Conservation (phyloP, 2,113 vertebrate species). For the Periophthalmus modestus region DNA sequence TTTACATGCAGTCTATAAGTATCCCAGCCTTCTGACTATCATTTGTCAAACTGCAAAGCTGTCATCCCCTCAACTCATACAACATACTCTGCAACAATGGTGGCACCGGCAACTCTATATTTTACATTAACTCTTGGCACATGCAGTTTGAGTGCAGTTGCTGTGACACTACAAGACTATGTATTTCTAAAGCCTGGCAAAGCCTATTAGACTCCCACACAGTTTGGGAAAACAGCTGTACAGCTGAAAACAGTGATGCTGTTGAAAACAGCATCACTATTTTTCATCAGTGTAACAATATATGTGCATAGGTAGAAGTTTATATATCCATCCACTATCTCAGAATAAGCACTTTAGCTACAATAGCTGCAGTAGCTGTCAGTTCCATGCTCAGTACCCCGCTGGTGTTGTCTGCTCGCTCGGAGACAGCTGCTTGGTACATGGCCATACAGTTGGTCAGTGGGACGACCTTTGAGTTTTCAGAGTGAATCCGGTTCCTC, state of each 20-base stretch:
- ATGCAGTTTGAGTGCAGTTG: neutral
- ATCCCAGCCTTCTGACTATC: constrained; percentile 26
- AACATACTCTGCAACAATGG: constrained; percentile 15
- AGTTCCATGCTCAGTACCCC: constrained; percentile 74
- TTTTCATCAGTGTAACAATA: neutral
- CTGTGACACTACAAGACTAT: neutral
- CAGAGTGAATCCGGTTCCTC: constrained; percentile 69
- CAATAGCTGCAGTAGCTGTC: constrained; percentile 9
- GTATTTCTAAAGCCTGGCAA: neutral
- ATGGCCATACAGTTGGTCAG: constrained; percentile 84
- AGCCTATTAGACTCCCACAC: neutral
- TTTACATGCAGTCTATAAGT: constrained; percentile 19
- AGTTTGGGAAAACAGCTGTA: too few relatives aligned
- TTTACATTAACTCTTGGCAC: neutral
- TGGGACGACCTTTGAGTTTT: constrained; percentile 78
- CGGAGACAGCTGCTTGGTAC: constrained; percentile 87
- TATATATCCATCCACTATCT: neutral
- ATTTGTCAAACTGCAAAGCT: constrained; percentile 26
- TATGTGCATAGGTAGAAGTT: neutral
- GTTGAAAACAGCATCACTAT: neutral
- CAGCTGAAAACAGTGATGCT: too few relatives aligned
- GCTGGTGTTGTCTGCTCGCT: constrained; percentile 69
- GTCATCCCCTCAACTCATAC: constrained; percentile 36
- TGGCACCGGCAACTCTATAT: neutral
- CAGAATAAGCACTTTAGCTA: neutral